Conservation (phyloP, 2,888 invertebrate species). For the Pseudococcus longispinus region DNA sequence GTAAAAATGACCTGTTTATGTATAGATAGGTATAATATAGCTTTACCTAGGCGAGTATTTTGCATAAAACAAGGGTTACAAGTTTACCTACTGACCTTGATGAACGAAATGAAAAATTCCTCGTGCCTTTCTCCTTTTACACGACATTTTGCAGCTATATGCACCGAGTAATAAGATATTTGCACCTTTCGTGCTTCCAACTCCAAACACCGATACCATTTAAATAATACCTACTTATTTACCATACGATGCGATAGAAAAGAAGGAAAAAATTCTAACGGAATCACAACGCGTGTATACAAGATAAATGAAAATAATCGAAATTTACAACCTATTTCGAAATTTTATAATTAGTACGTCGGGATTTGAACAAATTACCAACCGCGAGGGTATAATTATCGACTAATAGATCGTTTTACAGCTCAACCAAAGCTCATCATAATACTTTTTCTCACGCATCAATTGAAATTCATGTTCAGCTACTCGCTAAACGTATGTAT, state of each 20-base stretch:
- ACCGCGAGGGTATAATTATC: background rate
- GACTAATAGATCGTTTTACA: slow-evolving; percentile 34
- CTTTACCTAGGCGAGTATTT: background rate
- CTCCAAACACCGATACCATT: background rate
- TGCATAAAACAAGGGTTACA: background rate
- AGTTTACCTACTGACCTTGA: slow-evolving; percentile 24
- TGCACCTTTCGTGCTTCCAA: background rate
- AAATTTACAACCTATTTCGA: background rate
- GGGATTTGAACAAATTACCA: background rate
- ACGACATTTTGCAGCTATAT: slow-evolving; percentile 25
- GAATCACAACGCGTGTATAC: background rate
- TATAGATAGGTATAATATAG: background rate
- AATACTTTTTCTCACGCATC: slow-evolving; percentile 32
- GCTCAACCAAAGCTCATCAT: background rate
- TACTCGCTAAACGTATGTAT: background rate
- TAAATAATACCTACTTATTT: background rate
- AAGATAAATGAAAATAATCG: background rate
- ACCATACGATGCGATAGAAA: background rate
- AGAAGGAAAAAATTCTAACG: slow-evolving; percentile 14
- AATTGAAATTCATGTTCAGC: slow-evolving; percentile 5
- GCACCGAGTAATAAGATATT: slow-evolving; percentile 24
- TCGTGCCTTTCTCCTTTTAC: slow-evolving; percentile 14
- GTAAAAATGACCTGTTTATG: background rate
- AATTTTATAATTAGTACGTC: slow-evolving; percentile 6
- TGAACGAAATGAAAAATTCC: background rate